phyloP scores from a whole-genome alignment of 2,797 vertebrate species.

The Muscicapa striata region DNA sequence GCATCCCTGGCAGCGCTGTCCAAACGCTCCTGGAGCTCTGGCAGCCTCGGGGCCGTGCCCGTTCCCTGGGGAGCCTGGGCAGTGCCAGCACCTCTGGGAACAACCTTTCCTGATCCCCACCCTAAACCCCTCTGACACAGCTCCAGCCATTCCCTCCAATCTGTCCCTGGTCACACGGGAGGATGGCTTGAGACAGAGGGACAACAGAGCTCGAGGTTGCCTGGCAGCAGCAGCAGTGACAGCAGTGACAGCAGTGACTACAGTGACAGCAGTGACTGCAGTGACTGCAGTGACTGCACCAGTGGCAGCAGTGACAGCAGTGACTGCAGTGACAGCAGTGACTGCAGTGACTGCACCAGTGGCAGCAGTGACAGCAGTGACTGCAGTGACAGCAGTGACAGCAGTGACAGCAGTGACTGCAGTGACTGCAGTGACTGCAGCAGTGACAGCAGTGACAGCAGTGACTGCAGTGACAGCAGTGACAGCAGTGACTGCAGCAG shows the following conservation, averaged over 20 bases:
- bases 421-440: not conserved
- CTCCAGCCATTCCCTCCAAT: rapidly evolving
- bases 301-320: no score
- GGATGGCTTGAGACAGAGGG: not conserved
- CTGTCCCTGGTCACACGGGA: not conserved
- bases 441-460: not conserved
- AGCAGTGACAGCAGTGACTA: not conserved
- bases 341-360: no score
- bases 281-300: not conserved
- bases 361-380: no score
- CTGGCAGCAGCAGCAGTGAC: not conserved
- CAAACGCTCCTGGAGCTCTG: not conserved
- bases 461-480: rapidly evolving
- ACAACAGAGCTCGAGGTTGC: not conserved
- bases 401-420: not conserved
- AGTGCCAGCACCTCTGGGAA: not conserved
- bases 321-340: not conserved
- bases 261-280: rapidly evolving
- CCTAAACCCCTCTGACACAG: not conserved
- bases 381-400: no score
- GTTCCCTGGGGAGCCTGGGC: not conserved
- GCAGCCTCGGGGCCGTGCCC: not conserved
- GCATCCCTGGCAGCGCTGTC: not conserved
- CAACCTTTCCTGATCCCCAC: rapidly evolving
- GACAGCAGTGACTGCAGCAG: no score